These are phyloP conservation scores for Eptesicus fuscus DNA, from an alignment of 2,113 vertebrate genomes.

Conservation along the genomic window DNA sequence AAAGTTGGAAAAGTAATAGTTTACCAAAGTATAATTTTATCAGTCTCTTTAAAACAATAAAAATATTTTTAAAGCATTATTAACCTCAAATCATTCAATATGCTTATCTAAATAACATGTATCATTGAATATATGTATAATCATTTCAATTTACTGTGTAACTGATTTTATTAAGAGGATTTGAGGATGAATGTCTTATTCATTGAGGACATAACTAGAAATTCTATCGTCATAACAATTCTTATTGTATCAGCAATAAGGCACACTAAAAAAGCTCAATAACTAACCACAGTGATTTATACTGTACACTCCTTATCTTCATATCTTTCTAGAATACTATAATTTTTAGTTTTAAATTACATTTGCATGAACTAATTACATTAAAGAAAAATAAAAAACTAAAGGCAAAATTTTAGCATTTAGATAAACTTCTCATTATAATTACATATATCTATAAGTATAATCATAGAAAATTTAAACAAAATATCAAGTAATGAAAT, in stretches of 20 bases:
- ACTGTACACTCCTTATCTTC: not conserved
- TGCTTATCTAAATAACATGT: not conserved
- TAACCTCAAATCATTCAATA: not conserved
- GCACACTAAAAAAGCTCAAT: not conserved
- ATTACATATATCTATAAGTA: not conserved
- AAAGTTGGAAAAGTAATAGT: conserved; percentile 4
- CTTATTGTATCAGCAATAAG: not conserved
- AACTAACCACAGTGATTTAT: not conserved
- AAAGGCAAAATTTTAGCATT: not conserved
- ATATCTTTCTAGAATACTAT: not conserved
- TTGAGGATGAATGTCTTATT: not conserved
- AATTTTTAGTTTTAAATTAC: not conserved
- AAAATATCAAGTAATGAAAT: not conserved
- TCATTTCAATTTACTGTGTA: not conserved
- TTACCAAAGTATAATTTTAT: not conserved
- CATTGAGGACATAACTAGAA: not conserved
- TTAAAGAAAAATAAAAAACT: not conserved
- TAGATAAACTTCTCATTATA: not conserved
- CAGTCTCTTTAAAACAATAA: conserved; percentile 34
- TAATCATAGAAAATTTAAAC: not conserved
- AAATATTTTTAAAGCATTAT: not conserved
- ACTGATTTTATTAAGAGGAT: conserved; percentile 2
- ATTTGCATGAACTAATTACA: not conserved
- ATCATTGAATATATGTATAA: not conserved
- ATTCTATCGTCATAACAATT: not conserved